Conservation (phyloP, 2,113 vertebrate genomes). For the Plotosus lineatus region DNA sequence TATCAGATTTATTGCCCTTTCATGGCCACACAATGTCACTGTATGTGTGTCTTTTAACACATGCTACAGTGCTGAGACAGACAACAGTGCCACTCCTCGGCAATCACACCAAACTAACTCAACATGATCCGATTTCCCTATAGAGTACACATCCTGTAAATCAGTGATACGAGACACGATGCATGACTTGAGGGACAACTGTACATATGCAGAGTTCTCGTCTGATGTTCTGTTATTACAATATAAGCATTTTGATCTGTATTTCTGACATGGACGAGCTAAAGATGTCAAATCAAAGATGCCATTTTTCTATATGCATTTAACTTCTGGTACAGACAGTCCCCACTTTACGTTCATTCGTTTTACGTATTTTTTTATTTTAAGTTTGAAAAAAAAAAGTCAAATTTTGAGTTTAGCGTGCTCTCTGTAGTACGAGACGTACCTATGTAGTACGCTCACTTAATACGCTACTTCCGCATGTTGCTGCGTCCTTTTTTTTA, state of each 20-base stretch:
- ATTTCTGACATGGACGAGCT: neutral
- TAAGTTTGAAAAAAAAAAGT: too few relatives aligned
- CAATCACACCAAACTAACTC: constrained; percentile 25
- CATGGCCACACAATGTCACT: neutral
- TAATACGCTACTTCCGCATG: too few relatives aligned
- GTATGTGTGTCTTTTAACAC: constrained; percentile 11
- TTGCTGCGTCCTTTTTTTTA: too few relatives aligned
- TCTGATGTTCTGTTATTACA: neutral
- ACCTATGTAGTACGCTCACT: too few relatives aligned
- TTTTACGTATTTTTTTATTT: too few relatives aligned
- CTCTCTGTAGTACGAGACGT: too few relatives aligned
- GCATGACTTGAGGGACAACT: neutral
- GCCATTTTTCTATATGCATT: neutral
- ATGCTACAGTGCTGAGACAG: constrained; percentile 49
- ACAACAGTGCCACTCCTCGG: constrained; percentile 52
- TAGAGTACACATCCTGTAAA: neutral
- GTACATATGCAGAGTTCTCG: neutral
- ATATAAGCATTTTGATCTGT: neutral
- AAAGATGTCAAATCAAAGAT: neutral
- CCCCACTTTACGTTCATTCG: too few relatives aligned
- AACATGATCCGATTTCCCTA: neutral
- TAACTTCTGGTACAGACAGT: too few relatives aligned
- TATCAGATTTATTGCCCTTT: neutral
- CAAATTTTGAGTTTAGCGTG: too few relatives aligned
- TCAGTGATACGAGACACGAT: neutral